phyloP scores from a whole-genome alignment of 2,797 vertebrate species.

The Malacoctenus gilli region DNA sequence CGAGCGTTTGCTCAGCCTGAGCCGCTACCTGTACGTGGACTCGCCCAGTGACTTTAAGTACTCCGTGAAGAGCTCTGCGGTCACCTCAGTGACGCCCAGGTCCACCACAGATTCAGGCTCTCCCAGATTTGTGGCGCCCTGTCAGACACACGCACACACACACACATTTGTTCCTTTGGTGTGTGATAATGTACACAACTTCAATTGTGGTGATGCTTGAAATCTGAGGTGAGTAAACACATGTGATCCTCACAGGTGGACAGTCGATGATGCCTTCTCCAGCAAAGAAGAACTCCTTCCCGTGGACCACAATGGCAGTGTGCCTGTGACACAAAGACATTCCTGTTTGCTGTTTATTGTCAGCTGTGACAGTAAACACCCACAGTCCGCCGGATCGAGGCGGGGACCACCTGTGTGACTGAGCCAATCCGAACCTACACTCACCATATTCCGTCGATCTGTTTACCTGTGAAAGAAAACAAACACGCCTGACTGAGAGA shows the following conservation, averaged over 20 bases:
- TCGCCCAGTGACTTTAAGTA: conserved; percentile 90
- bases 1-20: background rate
- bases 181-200: too few species aligned
- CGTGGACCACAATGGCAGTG: conserved; percentile 93
- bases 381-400: background rate
- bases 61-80: conserved; percentile 90
- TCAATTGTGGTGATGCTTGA: background rate
- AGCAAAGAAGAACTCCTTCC: conserved; percentile 92
- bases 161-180: conserved; percentile 17
- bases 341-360: background rate
- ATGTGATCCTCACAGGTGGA: conserved; percentile 80
- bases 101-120: conserved; percentile 89
- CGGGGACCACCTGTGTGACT: background rate
- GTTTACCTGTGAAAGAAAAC: conserved; percentile 84
- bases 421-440: conserved; percentile 59
- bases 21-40: conserved; percentile 79
- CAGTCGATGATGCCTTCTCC: conserved; percentile 89
- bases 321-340: conserved; percentile 82
- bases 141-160: conserved; percentile 24
- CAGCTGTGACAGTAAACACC: too few species aligned
- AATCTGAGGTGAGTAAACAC: background rate
- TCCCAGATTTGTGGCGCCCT: conserved; percentile 90
- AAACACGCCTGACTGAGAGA: too few species aligned
- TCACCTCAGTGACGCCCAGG: conserved; percentile 92
- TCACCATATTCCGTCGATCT: conserved; percentile 97